phyloP scores from a whole-genome alignment of 2,113 vertebrate species.

The Urocitellus parryii region DNA sequence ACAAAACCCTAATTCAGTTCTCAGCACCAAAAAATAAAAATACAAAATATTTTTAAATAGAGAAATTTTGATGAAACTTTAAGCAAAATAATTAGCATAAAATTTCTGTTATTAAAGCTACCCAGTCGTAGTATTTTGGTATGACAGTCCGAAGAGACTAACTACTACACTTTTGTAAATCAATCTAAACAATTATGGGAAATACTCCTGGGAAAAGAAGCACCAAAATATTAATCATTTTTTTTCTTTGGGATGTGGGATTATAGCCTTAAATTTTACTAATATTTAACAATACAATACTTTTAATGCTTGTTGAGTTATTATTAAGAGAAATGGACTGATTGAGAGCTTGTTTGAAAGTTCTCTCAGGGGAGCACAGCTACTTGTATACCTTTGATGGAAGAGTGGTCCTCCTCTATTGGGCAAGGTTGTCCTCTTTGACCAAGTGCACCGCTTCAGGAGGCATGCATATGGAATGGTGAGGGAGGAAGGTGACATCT shows the following conservation, averaged over 20 bases:
- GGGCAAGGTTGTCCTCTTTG: too few relatives aligned
- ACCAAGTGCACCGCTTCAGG: too few relatives aligned
- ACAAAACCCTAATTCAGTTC: not conserved
- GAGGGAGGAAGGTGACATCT: too few relatives aligned
- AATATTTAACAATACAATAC: too few relatives aligned
- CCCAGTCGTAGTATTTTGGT: not conserved
- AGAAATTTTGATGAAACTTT: not conserved
- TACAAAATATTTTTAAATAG: not conserved
- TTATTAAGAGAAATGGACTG: too few relatives aligned
- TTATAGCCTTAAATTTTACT: too few relatives aligned
- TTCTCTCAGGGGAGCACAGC: too few relatives aligned
- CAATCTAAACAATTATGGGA: not conserved
- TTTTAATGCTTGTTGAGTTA: too few relatives aligned
- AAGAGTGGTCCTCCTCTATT: too few relatives aligned
- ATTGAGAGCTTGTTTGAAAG: too few relatives aligned
- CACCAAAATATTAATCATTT: conserved; percentile 29
- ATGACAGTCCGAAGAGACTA: not conserved
- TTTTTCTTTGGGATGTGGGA: not conserved
- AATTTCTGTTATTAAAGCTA: not conserved
- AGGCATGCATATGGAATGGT: too few relatives aligned
- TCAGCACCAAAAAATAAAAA: not conserved
- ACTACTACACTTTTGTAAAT: not conserved
- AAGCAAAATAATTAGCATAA: not conserved
- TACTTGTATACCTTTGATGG: too few relatives aligned
- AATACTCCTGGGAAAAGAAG: not conserved